phyloP scores from a whole-genome alignment of 2,888 invertebrate genomes.

The Hofmannophila pseudospretella region DNA sequence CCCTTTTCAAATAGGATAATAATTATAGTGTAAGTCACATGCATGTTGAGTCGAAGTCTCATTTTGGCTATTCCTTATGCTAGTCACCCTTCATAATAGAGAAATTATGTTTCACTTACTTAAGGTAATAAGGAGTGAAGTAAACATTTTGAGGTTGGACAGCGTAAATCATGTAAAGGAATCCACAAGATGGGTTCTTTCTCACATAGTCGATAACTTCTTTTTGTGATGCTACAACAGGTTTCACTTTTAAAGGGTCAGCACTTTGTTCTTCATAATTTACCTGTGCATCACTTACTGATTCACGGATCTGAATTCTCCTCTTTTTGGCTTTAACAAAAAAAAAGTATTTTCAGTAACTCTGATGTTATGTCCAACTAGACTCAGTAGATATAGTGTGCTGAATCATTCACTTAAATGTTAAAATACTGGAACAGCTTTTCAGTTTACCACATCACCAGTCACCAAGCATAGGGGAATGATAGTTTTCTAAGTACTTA shows the following conservation, averaged over 20 bases:
- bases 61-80: too few relatives aligned
- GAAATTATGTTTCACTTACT: constrained; percentile 68
- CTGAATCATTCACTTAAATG: neutral
- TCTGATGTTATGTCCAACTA: neutral
- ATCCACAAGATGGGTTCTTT: constrained; percentile 77
- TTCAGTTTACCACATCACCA: too few relatives aligned
- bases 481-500: constrained; percentile 5
- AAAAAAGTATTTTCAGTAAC: constrained; percentile 1
- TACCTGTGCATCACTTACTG: constrained; percentile 16
- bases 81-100: too few relatives aligned
- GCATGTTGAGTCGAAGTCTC: too few relatives aligned
- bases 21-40: too few relatives aligned
- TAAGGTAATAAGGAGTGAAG: constrained; percentile 86
- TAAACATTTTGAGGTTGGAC: constrained; percentile 84
- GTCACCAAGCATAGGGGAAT: too few relatives aligned
- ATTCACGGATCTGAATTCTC: constrained; percentile 38
- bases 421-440: constrained; percentile 1
- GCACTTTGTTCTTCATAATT: constrained; percentile 22
- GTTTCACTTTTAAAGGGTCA: constrained; percentile 63
- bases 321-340: constrained; percentile 37
- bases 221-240: constrained; percentile 58
- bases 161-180: constrained; percentile 87
- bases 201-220: constrained; percentile 73
- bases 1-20: too few relatives aligned
- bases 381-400: neutral